Conservation (phyloP, 2,797 vertebrate species). For the Neostethus bicornis region DNA sequence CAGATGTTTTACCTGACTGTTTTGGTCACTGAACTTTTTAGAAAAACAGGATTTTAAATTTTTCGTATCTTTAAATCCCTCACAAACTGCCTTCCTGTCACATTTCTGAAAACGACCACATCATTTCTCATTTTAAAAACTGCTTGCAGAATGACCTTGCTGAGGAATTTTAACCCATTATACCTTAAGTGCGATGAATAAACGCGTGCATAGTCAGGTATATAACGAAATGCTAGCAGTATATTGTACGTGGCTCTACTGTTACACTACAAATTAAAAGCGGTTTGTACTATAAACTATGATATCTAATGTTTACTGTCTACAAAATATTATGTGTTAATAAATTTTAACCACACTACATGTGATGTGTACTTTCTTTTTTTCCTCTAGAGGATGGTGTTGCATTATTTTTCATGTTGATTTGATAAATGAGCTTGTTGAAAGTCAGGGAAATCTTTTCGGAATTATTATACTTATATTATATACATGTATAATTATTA, state of each 20-base stretch:
- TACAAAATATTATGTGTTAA: slow-evolving; percentile 19
- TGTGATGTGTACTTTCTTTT: neutral
- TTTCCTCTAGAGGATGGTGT: slow-evolving; percentile 48
- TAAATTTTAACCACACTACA: slow-evolving; percentile 41
- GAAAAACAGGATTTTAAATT: slow-evolving; percentile 54
- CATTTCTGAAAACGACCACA: slow-evolving; percentile 18
- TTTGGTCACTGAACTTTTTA: slow-evolving; percentile 41
- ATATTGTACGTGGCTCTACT: slow-evolving; percentile 8
- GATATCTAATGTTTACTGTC: neutral
- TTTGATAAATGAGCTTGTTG: too few relatives aligned
- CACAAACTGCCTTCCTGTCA: slow-evolving; percentile 47
- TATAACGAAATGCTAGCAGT: slow-evolving; percentile 7
- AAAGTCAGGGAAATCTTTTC: too few relatives aligned
- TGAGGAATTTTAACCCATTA: slow-evolving; percentile 3
- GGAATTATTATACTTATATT: too few relatives aligned
- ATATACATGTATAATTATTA: too few relatives aligned
- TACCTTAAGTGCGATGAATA: slow-evolving; percentile 25
- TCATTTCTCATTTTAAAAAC: neutral
- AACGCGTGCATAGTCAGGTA: slow-evolving; percentile 15
- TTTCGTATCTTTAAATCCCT: slow-evolving; percentile 43
- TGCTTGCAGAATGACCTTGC: neutral
- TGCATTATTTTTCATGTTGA: neutral
- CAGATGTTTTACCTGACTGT: slow-evolving; percentile 17
- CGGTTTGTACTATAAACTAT: slow-evolving; percentile 8
- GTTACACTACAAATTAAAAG: slow-evolving; percentile 9